Evolutionary conservation across 2,888 invertebrate genomes (phyloP), one percentile per base, ranked within the genome.

Genomic region (Stegophylla sp.): DNA sequence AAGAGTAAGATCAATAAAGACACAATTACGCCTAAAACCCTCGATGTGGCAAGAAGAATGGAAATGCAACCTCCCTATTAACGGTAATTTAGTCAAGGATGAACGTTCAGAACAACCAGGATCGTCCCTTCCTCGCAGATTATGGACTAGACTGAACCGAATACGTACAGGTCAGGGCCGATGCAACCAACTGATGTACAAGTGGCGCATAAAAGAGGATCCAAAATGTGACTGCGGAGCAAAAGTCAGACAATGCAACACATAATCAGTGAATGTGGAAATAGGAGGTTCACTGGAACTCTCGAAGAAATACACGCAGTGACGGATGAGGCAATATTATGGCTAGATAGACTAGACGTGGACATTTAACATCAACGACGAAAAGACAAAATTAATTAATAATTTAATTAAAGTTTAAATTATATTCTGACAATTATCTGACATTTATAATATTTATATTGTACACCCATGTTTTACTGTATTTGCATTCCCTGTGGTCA

Each of bases 101-200:
- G 20, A 28, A 10, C 9, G 28, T 69, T 28, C 34, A 15, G 12
- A 23, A 7, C 34, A 71, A 71, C 51, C n/a, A 71, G 13, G 34
- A 12, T 71, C 20, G 34, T 71, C n/a, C 34, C 34, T 71, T 71
- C 13, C 28, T n/a, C 34, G 34, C 13, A 48, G 23, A 20, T 26
- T 67, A 71, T 71, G 53, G 20, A 61, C n/a, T 56, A 53, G 34
- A 51, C 20, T 66, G 10, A 66, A 66, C 15, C 66, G 45, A 45
- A 66, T 66, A 12, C 45, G 17, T 17, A 66, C 43, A 66, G 66
- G 26, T 2, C 66, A 66, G 7, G 45, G 45, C 41, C 63, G 41
- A n/a, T 64, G 63, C 20, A n/a, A 64, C 17, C 23, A 45, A n/a
- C 7, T 66, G 23, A 45, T 66, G 17, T 15, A 66, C 9, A 43